Base-by-base conservation (phyloP, 2,888 invertebrate species). In the Pycnomerus fuliginosus region DNA sequence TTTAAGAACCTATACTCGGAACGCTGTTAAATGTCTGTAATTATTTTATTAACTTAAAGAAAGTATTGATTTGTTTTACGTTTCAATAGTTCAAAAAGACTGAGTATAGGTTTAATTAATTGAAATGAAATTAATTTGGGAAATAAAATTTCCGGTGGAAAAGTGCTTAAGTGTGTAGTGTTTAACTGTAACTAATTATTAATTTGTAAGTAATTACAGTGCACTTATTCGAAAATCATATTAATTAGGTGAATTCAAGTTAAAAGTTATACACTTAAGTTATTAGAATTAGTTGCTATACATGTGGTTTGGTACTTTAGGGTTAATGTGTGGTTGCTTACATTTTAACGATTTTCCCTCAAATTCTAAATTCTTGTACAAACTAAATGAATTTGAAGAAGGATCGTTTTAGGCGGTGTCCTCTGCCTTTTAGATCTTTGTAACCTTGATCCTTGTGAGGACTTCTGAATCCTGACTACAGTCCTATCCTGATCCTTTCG, bases 381-480 rank as follows among this genome's bases (percentile, higher is more conserved):
- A n/a, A n/a, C n/a, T n/a, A n/a, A n/a, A n/a, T n/a, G n/a, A n/a
- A 17, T 11, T 32, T n/a, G 20, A 17, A 32, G 17, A 27, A 8
- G 4, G 12, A 27, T 27, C n/a, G 5, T 10, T 16, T 17, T 17
- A 24, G 15, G 37, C 36, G 31, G 32, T 13, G 23, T 17, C 22
- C 10, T 31, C 43, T 43, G 42, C 35, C 16, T 17, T 31, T 27
- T 34, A 20, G 46, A 39, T 53, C 45, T 53, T 38, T 46, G 49
- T 56, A 39, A 56, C 60, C 56, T 58, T 52, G 50, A 60, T 65
- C 65, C 65, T 64, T 60, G 53, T 60, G 71, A 70, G 70, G 71
- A 69, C 71, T 71, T 71, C 71, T 71, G 71, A 59, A 60, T 64
- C 66, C 65, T 67, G 56, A 58, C 61, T 65, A 66, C 60, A 55